Conservation (phyloP, 2,797 vertebrate species). For the Bradypus variegatus region DNA sequence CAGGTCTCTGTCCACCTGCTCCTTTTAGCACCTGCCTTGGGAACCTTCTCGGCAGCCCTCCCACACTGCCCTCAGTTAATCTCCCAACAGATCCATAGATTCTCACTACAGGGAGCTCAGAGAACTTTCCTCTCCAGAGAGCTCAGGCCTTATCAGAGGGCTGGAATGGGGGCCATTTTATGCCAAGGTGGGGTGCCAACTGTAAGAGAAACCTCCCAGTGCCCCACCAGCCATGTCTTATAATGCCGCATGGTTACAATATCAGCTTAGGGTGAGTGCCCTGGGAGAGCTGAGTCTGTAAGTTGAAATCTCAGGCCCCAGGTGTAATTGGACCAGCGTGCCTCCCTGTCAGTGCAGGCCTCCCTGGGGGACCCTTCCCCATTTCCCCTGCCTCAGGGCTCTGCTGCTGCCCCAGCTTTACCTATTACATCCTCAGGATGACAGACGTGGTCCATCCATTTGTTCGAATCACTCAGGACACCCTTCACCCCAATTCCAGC, state of each 20-base stretch:
- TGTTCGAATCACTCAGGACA: not conserved
- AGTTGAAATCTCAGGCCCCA: not conserved
- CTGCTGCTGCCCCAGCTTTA: not conserved
- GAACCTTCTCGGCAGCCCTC: not conserved
- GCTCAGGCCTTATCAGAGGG: not conserved
- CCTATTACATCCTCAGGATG: not conserved
- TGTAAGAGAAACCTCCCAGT: fast-evolving
- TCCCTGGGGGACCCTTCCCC: not conserved
- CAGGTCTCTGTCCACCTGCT: not conserved
- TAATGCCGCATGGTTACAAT: not conserved
- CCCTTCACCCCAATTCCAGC: not conserved
- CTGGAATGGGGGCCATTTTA: not conserved
- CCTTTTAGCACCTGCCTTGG: not conserved
- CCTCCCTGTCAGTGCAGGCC: not conserved
- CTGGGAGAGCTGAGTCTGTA: not conserved
- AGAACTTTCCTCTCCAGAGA: not conserved
- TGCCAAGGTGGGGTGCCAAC: not conserved
- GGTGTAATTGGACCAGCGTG: not conserved
- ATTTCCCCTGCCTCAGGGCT: fast-evolving
- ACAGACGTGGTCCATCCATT: not conserved
- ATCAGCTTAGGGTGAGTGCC: not conserved
- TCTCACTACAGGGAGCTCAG: not conserved
- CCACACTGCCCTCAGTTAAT: not conserved
- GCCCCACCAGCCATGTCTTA: not conserved
- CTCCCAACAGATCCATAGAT: not conserved